A percentile compares a stretch with the other conserved stretches of the same genome.
These are phyloP conservation scores for Andrena hattorfiana DNA, from an alignment of 2,888 invertebrate genomes.

Conservation along the genomic window DNA sequence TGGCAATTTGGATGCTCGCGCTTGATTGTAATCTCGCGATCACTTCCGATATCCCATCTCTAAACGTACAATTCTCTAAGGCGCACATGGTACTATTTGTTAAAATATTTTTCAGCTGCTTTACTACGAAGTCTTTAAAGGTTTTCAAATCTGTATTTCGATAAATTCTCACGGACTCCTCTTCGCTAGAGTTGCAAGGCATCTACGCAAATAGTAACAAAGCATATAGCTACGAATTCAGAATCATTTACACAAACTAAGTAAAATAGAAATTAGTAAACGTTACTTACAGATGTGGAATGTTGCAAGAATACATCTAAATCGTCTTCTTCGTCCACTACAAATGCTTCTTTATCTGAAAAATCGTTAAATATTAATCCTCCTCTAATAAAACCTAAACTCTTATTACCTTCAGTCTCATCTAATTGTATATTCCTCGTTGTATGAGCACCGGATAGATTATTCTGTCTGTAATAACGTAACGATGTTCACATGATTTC, in stretches of 20 bases:
- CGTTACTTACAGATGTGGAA: conserved; percentile 51
- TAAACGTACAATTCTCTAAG: conserved; percentile 79
- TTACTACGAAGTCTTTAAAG: conserved; percentile 45
- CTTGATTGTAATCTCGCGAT: conserved; percentile 73
- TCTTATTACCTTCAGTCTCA: conserved; percentile 46
- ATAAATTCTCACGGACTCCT: conserved; percentile 21
- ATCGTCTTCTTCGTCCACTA: conserved; percentile 44
- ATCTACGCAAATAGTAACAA: conserved; percentile 16
- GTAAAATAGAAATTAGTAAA: conserved; percentile 12
- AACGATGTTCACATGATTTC: neutral
- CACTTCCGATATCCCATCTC: conserved; percentile 76
- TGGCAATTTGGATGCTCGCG: conserved; percentile 25
- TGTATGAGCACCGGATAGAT: conserved; percentile 6
- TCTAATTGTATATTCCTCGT: conserved; percentile 37
- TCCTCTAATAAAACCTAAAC: neutral
- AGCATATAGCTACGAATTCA: neutral
- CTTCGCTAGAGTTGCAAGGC: conserved; percentile 39
- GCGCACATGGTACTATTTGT: conserved; percentile 58
- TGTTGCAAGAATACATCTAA: conserved; percentile 55
- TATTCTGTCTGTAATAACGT: conserved; percentile 32
- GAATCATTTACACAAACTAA: neutral
- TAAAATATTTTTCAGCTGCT: conserved; percentile 59
- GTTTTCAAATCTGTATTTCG: conserved; percentile 31
- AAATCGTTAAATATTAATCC: conserved; percentile 12
- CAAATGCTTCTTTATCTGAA: conserved; percentile 44